Evolutionary conservation across 53 echinoderm and acorn worm genomes (phyloP).

Genomic region (Zoroaster sp.): DNA sequence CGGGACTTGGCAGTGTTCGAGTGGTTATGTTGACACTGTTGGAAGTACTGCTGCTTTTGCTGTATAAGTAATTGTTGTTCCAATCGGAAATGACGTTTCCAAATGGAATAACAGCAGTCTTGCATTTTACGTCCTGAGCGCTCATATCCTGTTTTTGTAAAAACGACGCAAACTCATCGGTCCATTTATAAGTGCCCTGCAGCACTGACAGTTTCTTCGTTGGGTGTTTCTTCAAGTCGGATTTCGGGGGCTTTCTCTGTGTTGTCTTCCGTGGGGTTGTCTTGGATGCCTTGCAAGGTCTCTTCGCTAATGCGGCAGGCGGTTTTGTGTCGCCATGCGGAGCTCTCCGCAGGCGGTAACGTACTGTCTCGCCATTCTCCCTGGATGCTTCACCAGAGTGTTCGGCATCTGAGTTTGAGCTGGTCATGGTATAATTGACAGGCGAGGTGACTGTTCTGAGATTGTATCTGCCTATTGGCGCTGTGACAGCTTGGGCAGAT

Average conservation of each 20-base stretch:
- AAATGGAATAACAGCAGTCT: neutral
- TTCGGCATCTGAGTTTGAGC: slow-evolving; percentile 9
- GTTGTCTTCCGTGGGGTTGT: neutral
- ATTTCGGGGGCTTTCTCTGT: neutral
- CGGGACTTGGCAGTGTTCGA: neutral
- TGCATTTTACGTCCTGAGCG: neutral
- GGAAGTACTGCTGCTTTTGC: neutral
- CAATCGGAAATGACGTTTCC: neutral
- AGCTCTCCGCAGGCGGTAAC: slow-evolving; percentile 17
- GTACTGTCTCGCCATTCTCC: neutral
- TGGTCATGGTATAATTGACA: neutral
- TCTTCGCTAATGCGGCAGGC: neutral
- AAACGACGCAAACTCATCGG: neutral
- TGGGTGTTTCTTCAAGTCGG: neutral
- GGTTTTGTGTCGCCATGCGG: neutral
- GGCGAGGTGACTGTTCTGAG: neutral
- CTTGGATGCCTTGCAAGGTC: neutral
- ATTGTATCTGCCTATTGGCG: slow-evolving; percentile 4
- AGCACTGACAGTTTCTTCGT: neutral
- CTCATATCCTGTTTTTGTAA: neutral
- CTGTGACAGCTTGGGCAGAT: neutral
- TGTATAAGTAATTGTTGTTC: slow-evolving; percentile 9
- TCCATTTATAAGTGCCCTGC: neutral
- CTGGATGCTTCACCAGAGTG: neutral
- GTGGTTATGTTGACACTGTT: neutral